phyloP scores from a whole-genome alignment of 2,113 vertebrate genomes.

The Stigmatopora nigra region DNA sequence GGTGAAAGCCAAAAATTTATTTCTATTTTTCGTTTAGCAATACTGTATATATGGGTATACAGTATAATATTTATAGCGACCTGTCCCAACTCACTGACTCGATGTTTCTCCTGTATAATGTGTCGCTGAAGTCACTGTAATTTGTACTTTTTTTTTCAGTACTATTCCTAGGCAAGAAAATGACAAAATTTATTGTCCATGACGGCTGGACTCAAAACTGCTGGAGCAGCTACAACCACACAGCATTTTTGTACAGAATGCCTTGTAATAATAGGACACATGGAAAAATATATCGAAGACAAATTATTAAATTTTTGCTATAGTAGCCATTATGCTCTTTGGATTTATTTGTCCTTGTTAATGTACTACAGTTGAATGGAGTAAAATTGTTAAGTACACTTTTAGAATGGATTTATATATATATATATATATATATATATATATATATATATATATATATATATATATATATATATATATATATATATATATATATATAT shows the following conservation, averaged over 20 bases:
- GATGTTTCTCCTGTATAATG: slow-evolving; percentile 13
- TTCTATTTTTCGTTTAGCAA: too few relatives aligned
- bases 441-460: too few relatives aligned
- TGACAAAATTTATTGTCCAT: slow-evolving; percentile 40
- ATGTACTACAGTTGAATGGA: neutral
- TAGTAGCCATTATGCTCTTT: neutral
- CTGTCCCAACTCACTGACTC: slow-evolving; percentile 15
- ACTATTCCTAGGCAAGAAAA: slow-evolving; percentile 37
- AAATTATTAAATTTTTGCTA: neutral
- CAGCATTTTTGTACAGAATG: slow-evolving; percentile 19
- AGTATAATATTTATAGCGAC: slow-evolving; percentile 28
- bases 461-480: too few relatives aligned
- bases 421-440: too few relatives aligned
- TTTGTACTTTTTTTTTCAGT: slow-evolving; percentile 9
- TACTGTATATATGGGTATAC: neutral
- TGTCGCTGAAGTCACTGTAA: slow-evolving; percentile 18
- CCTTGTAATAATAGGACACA: neutral
- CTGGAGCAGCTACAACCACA: slow-evolving; percentile 31
- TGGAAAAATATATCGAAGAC: too few relatives aligned
- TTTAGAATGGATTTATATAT: neutral
- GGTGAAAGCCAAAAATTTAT: too few relatives aligned
- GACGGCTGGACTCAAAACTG: slow-evolving; percentile 41
- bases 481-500: too few relatives aligned
- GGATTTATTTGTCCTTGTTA: neutral
- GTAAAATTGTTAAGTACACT: neutral